Conservation (phyloP, 2,888 invertebrate species). For the Ormyrus rosae region DNA sequence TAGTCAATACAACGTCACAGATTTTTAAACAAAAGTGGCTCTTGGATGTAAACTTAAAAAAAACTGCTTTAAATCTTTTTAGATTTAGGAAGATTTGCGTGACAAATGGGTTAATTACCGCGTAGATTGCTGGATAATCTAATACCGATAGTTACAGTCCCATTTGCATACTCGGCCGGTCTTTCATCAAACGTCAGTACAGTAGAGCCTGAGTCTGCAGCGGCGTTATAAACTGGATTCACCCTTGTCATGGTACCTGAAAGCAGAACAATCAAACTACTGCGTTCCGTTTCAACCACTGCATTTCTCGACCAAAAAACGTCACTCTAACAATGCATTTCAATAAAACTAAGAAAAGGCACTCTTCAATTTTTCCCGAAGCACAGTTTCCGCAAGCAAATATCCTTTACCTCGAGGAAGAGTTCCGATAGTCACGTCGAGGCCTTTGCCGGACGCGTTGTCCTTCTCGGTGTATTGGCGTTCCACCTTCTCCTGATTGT, state of each 20-base stretch:
- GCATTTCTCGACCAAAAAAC: no score
- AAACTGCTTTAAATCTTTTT: no score
- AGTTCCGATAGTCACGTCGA: slow-evolving; percentile 49
- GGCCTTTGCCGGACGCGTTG: background rate
- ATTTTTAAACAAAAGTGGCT: no score
- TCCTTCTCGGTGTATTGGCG: slow-evolving; percentile 58
- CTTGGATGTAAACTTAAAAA: no score
- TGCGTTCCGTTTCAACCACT: no score
- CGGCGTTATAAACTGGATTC: slow-evolving; percentile 60
- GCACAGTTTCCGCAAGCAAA: no score
- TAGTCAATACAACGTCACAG: no score
- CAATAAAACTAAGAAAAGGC: no score
- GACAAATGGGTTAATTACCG: slow-evolving; percentile 60
- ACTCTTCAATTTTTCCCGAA: no score
- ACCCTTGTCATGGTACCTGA: slow-evolving; percentile 64
- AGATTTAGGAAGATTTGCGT: no score
- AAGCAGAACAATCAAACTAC: slow-evolving; percentile 23
- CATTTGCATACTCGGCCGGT: slow-evolving; percentile 69
- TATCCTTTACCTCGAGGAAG: slow-evolving; percentile 34
- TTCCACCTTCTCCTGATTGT: slow-evolving; percentile 66
- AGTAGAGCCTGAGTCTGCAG: slow-evolving; percentile 56
- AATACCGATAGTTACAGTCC: slow-evolving; percentile 68
- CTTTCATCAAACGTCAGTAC: slow-evolving; percentile 63
- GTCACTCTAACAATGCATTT: no score
- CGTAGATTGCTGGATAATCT: slow-evolving; percentile 68